phyloP scores from a whole-genome alignment of 2,888 invertebrate species.

The Eupithecia insigniata region DNA sequence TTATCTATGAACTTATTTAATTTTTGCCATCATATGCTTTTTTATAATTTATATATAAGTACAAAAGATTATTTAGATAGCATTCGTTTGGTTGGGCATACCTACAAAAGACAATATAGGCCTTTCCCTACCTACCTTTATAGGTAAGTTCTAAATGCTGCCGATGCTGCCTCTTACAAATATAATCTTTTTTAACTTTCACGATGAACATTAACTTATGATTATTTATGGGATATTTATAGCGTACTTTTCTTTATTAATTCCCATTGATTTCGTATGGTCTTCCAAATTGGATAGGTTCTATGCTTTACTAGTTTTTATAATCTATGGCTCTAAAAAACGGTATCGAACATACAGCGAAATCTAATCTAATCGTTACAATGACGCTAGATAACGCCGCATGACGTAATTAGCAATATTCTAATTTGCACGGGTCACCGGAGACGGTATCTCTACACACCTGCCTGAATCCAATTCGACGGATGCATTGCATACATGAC shows the following conservation, averaged over 20 bases:
- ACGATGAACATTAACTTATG: too few relatives aligned
- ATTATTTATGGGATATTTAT: too few relatives aligned
- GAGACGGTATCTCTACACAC: conserved; percentile 53
- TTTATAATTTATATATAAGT: neutral
- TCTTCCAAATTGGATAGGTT: too few relatives aligned
- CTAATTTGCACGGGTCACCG: conserved; percentile 56
- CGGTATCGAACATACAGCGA: conserved; percentile 18
- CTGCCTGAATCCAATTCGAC: conserved; percentile 56
- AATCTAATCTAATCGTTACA: conserved; percentile 46
- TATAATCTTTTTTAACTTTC: too few relatives aligned
- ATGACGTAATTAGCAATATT: conserved; percentile 44
- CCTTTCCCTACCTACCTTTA: neutral
- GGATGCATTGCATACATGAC: conserved; percentile 42
- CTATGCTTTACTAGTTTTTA: neutral
- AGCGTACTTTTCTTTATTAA: too few relatives aligned
- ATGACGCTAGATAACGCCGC: conserved; percentile 36
- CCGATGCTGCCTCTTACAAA: neutral
- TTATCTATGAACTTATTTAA: conserved; percentile 1
- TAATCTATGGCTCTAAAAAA: neutral
- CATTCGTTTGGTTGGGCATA: neutral
- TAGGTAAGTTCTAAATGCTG: neutral
- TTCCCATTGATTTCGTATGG: too few relatives aligned
- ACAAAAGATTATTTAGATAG: neutral
- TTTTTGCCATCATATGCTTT: neutral
- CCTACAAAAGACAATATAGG: neutral